These are phyloP conservation scores for Hypselothyrea guttata DNA, from an alignment of 2,888 invertebrate species.

Conservation along the genomic window DNA sequence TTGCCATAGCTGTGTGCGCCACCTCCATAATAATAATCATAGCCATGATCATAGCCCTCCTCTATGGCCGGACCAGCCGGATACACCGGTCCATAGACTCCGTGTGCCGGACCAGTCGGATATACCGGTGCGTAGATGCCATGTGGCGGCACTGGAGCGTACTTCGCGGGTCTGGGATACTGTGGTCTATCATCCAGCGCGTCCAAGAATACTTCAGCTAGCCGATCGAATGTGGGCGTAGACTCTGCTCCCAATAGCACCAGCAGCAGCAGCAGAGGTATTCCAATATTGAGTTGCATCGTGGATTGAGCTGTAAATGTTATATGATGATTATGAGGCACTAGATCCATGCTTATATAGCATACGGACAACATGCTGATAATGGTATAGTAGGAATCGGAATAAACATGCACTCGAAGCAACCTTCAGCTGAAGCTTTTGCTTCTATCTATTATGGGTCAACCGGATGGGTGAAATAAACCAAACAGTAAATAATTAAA, in stretches of 20 bases:
- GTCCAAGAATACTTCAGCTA: constrained; percentile 56
- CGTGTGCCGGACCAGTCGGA: constrained; percentile 5
- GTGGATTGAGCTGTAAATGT: constrained; percentile 1
- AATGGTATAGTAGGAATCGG: background rate
- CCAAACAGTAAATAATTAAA: constrained; percentile 1
- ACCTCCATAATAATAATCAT: constrained; percentile 65
- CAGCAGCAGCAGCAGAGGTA: constrained; percentile 18
- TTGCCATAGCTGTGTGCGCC: constrained; percentile 40
- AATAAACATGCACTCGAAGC: background rate
- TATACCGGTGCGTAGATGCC: constrained; percentile 9
- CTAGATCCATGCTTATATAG: constrained; percentile 42
- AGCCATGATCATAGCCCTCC: constrained; percentile 67
- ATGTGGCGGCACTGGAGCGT: constrained; percentile 4
- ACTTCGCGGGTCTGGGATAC: constrained; percentile 4
- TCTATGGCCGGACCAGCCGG: constrained; percentile 49
- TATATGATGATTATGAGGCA: constrained; percentile 1
- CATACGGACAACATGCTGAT: constrained; percentile 23
- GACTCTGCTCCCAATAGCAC: constrained; percentile 22
- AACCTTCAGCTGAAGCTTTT: constrained; percentile 22
- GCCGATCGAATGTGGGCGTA: constrained; percentile 67
- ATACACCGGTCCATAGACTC: constrained; percentile 10
- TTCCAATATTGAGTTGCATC: constrained; percentile 42
- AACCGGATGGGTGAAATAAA: constrained; percentile 3
- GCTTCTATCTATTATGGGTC: constrained; percentile 12
- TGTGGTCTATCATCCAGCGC: constrained; percentile 34